These are phyloP conservation scores for Thumatha senex DNA, from an alignment of 2,888 invertebrate species.

Conservation along the genomic window DNA sequence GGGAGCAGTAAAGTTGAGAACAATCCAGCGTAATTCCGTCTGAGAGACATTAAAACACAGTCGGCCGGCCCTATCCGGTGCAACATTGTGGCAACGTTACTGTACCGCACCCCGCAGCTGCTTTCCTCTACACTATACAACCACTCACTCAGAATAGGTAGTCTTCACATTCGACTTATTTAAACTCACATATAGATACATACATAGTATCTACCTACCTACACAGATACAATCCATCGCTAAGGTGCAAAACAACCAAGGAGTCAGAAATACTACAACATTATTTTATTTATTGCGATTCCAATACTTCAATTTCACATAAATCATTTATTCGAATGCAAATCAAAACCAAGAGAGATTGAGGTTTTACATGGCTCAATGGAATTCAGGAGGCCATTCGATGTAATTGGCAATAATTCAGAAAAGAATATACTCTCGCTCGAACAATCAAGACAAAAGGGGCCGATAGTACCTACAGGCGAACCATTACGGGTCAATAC, in stretches of 20 bases:
- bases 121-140: slow-evolving; percentile 4
- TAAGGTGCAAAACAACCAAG: slow-evolving; percentile 25
- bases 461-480: slow-evolving; percentile 80
- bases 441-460: slow-evolving; percentile 81
- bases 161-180: slow-evolving; percentile 10
- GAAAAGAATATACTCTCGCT: slow-evolving; percentile 76
- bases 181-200: slow-evolving; percentile 9
- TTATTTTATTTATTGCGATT: slow-evolving; percentile 35
- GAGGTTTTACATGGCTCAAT: slow-evolving; percentile 69
- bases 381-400: slow-evolving; percentile 79
- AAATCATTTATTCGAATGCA: slow-evolving; percentile 75
- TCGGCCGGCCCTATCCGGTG: slow-evolving; percentile 79
- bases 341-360: slow-evolving; percentile 69
- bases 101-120: slow-evolving; percentile 44
- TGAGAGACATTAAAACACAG: slow-evolving; percentile 81
- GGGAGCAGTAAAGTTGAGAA: slow-evolving; percentile 80
- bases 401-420: slow-evolving; percentile 83
- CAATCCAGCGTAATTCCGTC: slow-evolving; percentile 84
- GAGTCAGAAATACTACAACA: slow-evolving; percentile 34
- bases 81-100: slow-evolving; percentile 70
- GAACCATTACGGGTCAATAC: slow-evolving; percentile 81
- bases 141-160: slow-evolving; percentile 6
- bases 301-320: slow-evolving; percentile 67
- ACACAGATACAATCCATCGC: slow-evolving; percentile 2
- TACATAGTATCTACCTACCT: slow-evolving; percentile 11